phyloP scores from a whole-genome alignment of 2,888 invertebrate genomes.

The Hipparchia semele region DNA sequence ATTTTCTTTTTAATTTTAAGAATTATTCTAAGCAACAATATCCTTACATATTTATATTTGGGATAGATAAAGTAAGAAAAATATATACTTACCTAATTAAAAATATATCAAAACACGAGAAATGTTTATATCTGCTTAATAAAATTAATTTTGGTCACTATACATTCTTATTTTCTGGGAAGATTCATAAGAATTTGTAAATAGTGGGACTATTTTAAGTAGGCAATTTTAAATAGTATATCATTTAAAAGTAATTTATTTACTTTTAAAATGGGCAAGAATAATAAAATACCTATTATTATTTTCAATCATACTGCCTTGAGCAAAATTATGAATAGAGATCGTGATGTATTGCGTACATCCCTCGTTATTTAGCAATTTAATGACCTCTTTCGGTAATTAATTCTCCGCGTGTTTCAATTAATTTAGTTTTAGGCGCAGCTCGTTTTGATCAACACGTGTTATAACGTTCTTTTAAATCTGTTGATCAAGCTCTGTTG shows the following conservation, averaged over 20 bases:
- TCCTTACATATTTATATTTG: neutral
- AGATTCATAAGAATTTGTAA: too few species aligned
- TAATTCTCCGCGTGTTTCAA: constrained; percentile 39
- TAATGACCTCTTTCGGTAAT: constrained; percentile 49
- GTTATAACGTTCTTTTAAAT: constrained; percentile 20
- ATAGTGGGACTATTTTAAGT: too few species aligned
- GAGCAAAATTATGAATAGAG: constrained; percentile 38
- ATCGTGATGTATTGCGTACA: constrained; percentile 41
- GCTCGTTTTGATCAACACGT: constrained; percentile 37
- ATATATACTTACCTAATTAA: too few species aligned
- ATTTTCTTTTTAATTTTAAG: neutral
- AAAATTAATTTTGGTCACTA: too few species aligned
- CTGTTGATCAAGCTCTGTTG: neutral
- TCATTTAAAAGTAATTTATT: too few species aligned
- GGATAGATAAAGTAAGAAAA: too few species aligned
- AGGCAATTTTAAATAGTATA: too few species aligned
- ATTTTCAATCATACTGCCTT: too few species aligned
- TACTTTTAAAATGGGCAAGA: neutral
- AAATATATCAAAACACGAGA: too few species aligned
- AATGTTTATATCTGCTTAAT: too few species aligned
- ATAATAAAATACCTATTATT: too few species aligned
- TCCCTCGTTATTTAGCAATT: constrained; percentile 52
- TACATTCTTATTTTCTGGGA: too few species aligned
- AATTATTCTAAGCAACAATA: neutral
- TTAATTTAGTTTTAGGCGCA: constrained; percentile 33